Evolutionary conservation across 2,888 invertebrate species (phyloP), one percentile per base, ranked within the genome.

Genomic region (Malachius bipustulatus): DNA sequence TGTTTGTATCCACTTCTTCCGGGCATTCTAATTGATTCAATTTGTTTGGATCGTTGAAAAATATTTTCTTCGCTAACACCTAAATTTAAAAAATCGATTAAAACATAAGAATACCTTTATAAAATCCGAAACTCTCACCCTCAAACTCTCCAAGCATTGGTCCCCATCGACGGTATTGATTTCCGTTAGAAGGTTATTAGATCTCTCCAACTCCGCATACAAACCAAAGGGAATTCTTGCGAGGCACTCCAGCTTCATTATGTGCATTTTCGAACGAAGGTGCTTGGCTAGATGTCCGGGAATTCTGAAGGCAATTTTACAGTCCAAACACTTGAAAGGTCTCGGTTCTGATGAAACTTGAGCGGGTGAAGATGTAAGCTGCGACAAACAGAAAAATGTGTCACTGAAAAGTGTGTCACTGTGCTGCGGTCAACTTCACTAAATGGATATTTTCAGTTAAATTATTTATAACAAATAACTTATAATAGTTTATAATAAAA

Each of bases 241-340:
- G 43, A 90, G 66, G 57, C 88, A 88, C 62, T 94, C 94, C 43
- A 94, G 67, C 51, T 87, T 82, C 77, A 88, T 88, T 27, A 94
- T 90, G 57, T 96, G 96, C 74, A 88, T 85, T 67, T 93, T 93
- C 44, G 91, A 91, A 37, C 96, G 77, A 41, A 97, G 70, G 69
- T 98, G 97, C 63, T 96, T 96, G 1, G 94, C 93, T 51, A 98
- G 67, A 63, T 96, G 96, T 0, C 96, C 97, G 55, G 93, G 94
- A 54, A 94, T 94, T 49, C 90, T 73, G 60, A 98, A 97, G 4
- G 93, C 94, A 47, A 91, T 87, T 57, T 87, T 88, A 60, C 97
- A 97, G 57, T 96, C 93, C 12, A 78, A 79, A 65, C 97, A 97
- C 54, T 91, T 87, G 61, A 94, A 97, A 11, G 96, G 94, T 33